Evolutionary conservation across 2,888 invertebrate genomes (phyloP), one percentile per base, ranked within the genome.

Genomic region (Acleris literana): DNA sequence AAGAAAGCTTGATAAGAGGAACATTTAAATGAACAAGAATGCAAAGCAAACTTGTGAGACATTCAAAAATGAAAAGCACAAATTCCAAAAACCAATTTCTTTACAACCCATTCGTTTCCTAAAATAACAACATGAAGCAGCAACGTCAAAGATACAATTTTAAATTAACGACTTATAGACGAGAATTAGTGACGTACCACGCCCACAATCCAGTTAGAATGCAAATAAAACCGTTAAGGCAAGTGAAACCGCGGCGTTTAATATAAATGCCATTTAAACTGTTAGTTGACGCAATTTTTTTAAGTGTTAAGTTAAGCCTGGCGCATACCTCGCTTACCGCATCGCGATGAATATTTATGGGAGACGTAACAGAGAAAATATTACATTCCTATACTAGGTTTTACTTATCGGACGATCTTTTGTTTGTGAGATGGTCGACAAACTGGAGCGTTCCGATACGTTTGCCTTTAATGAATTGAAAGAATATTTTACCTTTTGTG

Each of bases 271-370:
- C 61, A 56, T 56, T 66, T 61, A 61, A 29, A 44, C 33, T 56
- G n/a, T 46, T 29, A 22, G 66, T 62, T 62, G 62, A 66, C 66
- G 66, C 48, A 66, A 43, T 62, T 66, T 56, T n/a, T 63, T 51
- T 22, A 53, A 57, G 46, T 53, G 52, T 20, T 56, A 60, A 52
- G 46, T 29, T 56, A 60, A 52, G 57, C 62, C 60, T 61, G 52
- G 49, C 57, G 56, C 56, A 46, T 57, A 17, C 57, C 57, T 46
- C 57, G n/a, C 57, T 70, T 65, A 64, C 48, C 60, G 61, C 64
- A 64, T 64, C 39, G 46, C 60, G 69, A 77, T 85, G 79, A 85
- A 87, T 87, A 85, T 85, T 80, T 75, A 86, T 82, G 75, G 73
- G 72, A 69, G 66, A 51, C 66, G 57, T 66, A 66, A 66, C 57